Conservation (phyloP, 1,140 invertebrate species). For the Drosophila bifasciata region DNA sequence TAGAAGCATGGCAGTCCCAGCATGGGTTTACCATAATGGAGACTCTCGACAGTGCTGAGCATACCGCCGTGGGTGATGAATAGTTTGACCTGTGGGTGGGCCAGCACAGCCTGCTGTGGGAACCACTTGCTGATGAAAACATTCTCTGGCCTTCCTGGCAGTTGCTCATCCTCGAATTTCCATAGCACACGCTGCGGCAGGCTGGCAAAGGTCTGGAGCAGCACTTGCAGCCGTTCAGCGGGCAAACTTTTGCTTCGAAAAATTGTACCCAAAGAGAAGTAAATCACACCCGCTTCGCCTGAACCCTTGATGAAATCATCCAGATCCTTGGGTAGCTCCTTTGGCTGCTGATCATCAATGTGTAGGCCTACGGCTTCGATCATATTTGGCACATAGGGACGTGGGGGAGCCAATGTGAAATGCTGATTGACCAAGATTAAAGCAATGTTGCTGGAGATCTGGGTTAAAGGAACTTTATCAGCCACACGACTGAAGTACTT, state of each 20-base stretch:
- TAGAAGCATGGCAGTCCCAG: conserved; percentile 55
- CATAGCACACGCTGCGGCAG: conserved; percentile 84
- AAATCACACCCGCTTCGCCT: conserved; percentile 85
- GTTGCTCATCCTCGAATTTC: conserved; percentile 84
- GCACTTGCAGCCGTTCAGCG: conserved; percentile 71
- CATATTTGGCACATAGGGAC: conserved; percentile 66
- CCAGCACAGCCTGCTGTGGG: conserved; percentile 85
- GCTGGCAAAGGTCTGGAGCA: conserved; percentile 37
- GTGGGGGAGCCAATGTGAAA: conserved; percentile 55
- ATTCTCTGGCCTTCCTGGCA: conserved; percentile 85
- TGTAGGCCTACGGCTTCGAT: conserved; percentile 86
- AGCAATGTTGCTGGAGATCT: conserved; percentile 52
- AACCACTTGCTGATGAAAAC: conserved; percentile 86
- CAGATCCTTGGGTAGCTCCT: conserved; percentile 64
- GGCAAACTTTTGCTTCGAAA: conserved; percentile 85
- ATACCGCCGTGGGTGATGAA: conserved; percentile 87
- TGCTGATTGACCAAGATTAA: conserved; percentile 75
- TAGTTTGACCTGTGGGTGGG: conserved; percentile 80
- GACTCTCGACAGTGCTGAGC: conserved; percentile 84
- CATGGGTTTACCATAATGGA: conserved; percentile 61
- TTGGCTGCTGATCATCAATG: conserved; percentile 72
- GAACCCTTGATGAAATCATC: conserved; percentile 86
- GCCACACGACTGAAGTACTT: conserved; percentile 59
- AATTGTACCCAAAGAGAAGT: conserved; percentile 86
- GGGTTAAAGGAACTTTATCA: conserved; percentile 31